Evolutionary conservation across 2,797 vertebrate genomes (phyloP).

Genomic region (Amniataba percoides): DNA sequence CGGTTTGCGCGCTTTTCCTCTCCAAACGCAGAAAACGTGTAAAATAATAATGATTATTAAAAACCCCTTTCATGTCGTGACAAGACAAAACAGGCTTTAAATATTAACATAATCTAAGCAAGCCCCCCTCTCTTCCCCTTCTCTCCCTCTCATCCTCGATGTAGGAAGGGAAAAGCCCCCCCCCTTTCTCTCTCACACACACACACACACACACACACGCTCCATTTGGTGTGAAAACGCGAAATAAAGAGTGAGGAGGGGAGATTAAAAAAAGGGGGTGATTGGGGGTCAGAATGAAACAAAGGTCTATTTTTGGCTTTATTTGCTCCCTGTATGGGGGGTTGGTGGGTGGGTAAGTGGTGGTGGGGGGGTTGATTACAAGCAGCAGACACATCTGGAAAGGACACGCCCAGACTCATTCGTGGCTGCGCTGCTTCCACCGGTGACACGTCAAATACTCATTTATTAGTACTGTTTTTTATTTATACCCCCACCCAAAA

Average conservation of each 20-base stretch:
- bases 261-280: neutral
- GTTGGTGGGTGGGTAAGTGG: too few species aligned
- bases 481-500: too few species aligned
- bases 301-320: conserved; percentile 6
- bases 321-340: conserved; percentile 7
- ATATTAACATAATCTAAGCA: neutral
- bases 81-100: neutral
- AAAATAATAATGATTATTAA: neutral
- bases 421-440: conserved; percentile 1
- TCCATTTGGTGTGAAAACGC: neutral
- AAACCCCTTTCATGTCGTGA: conserved; percentile 12
- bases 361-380: conserved; percentile 27
- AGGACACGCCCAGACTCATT: conserved; percentile 79
- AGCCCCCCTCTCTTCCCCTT: too few species aligned
- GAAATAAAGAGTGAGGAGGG: neutral
- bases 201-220: neutral
- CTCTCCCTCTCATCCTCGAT: too few species aligned
- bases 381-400: conserved; percentile 62
- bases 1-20: too few species aligned
- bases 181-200: neutral
- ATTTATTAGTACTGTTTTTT: too few species aligned
- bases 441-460: too few species aligned
- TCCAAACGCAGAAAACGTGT: neutral
- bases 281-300: neutral
- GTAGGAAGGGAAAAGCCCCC: neutral